phyloP scores from a whole-genome alignment of 2,888 invertebrate species.

The Phania funesta region DNA sequence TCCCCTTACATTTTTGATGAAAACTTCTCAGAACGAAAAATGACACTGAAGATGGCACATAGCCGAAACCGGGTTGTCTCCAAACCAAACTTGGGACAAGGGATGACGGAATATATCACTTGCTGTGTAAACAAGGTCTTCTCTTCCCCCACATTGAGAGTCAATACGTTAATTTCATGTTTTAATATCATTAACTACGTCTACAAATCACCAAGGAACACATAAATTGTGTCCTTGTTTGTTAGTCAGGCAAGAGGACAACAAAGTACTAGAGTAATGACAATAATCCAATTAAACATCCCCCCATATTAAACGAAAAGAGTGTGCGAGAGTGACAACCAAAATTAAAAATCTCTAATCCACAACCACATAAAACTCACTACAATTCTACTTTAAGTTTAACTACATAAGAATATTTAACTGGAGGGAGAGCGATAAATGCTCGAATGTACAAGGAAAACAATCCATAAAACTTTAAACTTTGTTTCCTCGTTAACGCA shows the following conservation, averaged over 20 bases:
- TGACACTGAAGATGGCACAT: no score
- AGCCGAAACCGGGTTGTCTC: no score
- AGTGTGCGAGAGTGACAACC: background rate
- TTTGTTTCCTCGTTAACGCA: no score
- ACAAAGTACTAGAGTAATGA: background rate
- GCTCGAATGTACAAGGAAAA: background rate
- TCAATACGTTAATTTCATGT: slow-evolving; percentile 38
- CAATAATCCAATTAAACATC: slow-evolving; percentile 52
- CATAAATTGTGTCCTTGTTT: slow-evolving; percentile 54
- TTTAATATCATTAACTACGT: slow-evolving; percentile 52
- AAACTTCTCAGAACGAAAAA: no score
- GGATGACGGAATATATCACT: no score
- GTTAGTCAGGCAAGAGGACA: slow-evolving; percentile 5
- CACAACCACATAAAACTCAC: background rate
- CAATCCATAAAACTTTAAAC: no score
- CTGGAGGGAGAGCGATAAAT: background rate
- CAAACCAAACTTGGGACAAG: no score
- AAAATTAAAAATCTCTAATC: slow-evolving; percentile 5
- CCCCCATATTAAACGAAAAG: background rate
- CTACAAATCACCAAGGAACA: slow-evolving; percentile 31
- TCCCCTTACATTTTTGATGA: no score
- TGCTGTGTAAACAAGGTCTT: background rate
- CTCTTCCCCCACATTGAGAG: background rate
- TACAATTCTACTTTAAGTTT: no score
- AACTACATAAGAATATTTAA: background rate